These are phyloP conservation scores for Eudasyphora cyanicolor DNA, from an alignment of 2,888 invertebrate species.

Conservation along the genomic window DNA sequence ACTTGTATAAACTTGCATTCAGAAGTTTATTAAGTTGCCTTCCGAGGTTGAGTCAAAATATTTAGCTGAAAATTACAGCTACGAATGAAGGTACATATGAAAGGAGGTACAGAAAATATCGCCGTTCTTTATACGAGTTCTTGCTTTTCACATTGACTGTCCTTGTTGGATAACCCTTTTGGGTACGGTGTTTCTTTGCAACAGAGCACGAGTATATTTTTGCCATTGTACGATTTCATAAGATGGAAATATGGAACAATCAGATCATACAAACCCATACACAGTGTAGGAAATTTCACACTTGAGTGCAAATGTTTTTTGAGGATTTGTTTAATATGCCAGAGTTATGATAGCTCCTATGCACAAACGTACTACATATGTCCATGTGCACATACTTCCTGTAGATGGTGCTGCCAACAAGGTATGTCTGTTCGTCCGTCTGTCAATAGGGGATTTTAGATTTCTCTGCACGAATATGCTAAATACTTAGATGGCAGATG, in stretches of 20 bases:
- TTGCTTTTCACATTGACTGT: too few relatives aligned
- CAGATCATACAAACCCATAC: constrained; percentile 25
- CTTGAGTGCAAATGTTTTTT: constrained; percentile 61
- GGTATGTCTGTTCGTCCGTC: too few relatives aligned
- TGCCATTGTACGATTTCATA: background rate
- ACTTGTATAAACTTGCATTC: too few relatives aligned
- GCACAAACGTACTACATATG: background rate
- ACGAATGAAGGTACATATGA: too few relatives aligned
- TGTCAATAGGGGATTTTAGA: background rate
- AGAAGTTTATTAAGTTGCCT: too few relatives aligned
- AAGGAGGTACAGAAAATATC: too few relatives aligned
- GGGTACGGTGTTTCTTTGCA: background rate
- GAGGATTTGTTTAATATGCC: constrained; percentile 54
- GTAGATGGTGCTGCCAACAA: too few relatives aligned
- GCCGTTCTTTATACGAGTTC: too few relatives aligned
- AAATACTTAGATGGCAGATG: background rate
- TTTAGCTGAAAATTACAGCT: too few relatives aligned
- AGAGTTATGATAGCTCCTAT: constrained; percentile 47
- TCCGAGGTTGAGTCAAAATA: too few relatives aligned
- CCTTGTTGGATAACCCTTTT: background rate
- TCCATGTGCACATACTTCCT: background rate
- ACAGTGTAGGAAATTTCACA: constrained; percentile 63
- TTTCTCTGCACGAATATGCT: constrained; percentile 4
- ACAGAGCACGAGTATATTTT: background rate
- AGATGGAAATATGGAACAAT: background rate